Evolutionary conservation across 2,888 invertebrate genomes (phyloP).

Genomic region (Itoplectis maculator): DNA sequence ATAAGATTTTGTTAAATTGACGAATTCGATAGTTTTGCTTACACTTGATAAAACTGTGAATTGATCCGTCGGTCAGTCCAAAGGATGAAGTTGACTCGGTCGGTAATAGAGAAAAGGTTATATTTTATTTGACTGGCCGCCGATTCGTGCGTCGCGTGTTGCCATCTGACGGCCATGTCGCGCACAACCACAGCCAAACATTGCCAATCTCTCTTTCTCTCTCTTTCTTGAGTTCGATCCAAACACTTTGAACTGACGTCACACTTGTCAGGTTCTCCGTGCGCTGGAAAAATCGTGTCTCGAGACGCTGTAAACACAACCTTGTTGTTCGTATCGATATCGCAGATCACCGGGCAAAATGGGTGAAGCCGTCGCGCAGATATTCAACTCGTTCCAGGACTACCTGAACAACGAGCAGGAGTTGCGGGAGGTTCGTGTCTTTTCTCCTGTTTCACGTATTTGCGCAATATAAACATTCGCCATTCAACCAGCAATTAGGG

Average conservation of each 20-base stretch:
- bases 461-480: conserved; percentile 2
- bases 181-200: no score
- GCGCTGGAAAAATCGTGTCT: no score
- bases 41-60: no score
- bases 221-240: not conserved
- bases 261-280: conserved; percentile 8
- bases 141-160: no score
- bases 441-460: not conserved
- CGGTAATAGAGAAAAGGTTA: no score
- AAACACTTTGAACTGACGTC: not conserved
- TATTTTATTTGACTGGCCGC: no score
- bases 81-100: no score
- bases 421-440: conserved; percentile 90
- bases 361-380: conserved; percentile 86
- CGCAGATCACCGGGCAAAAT: conserved; percentile 77
- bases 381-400: conserved; percentile 92
- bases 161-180: no score
- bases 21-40: no score
- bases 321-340: conserved; percentile 2
- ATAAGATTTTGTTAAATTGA: no score
- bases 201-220: no score
- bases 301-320: conserved; percentile 2
- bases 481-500: conserved; percentile 8
- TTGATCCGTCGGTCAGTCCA: no score
- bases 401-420: conserved; percentile 92